Evolutionary conservation across 2,888 invertebrate genomes (phyloP).

Genomic region (Drosophila dives): DNA sequence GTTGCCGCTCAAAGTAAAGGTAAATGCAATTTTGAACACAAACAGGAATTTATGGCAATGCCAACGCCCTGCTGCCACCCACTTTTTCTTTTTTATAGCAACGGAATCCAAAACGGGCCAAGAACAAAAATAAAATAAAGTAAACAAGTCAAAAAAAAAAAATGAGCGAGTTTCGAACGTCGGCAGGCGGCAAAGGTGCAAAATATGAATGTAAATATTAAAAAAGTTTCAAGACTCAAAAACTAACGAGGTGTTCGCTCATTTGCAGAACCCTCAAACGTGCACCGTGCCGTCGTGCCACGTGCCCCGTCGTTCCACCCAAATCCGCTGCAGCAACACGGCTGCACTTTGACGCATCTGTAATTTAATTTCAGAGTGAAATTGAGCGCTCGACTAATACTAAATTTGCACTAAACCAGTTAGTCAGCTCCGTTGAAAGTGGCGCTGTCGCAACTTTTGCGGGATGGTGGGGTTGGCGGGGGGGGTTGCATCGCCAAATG

Average conservation of each 20-base stretch:
- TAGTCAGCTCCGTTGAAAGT: conserved; percentile 48
- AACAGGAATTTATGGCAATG: conserved; percentile 72
- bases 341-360: conserved; percentile 69
- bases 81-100: conserved; percentile 19
- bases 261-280: conserved; percentile 51
- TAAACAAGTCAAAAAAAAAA: conserved; percentile 1
- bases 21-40: conserved; percentile 80
- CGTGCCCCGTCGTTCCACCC: too few relatives aligned
- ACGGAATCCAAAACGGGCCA: conserved; percentile 27
- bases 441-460: conserved; percentile 11
- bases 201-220: conserved; percentile 82
- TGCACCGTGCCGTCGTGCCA: not conserved
- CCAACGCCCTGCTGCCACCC: conserved; percentile 6
- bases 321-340: not conserved
- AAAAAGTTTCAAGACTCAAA: conserved; percentile 78
- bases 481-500: conserved; percentile 1
- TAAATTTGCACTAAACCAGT: conserved; percentile 78
- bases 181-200: conserved; percentile 68
- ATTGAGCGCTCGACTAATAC: conserved; percentile 78
- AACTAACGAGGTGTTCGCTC: conserved; percentile 80
- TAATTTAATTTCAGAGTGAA: conserved; percentile 76
- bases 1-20: conserved; percentile 70
- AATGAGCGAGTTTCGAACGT: conserved; percentile 31
- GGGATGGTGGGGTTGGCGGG: not conserved
- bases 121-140: conserved; percentile 20